A percentile compares a stretch with the other conserved stretches of the same genome.
Evolutionary conservation across 2,113 vertebrate genomes (phyloP).

Genomic region (Varanus salvator): DNA sequence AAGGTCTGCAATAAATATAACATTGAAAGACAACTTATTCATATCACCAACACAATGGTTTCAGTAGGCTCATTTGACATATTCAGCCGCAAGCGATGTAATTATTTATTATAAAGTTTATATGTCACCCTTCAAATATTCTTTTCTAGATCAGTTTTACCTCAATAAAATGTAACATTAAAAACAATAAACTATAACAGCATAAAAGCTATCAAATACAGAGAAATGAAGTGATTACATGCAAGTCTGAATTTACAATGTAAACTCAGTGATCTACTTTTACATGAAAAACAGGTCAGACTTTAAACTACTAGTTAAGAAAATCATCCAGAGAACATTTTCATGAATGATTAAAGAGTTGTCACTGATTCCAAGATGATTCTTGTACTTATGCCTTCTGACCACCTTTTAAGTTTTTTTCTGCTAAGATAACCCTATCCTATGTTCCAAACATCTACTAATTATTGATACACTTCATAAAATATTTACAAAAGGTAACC

Average conservation of each 20-base stretch:
- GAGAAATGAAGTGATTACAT: not conserved
- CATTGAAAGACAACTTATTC: not conserved
- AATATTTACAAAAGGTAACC: not conserved
- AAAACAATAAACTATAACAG: not conserved
- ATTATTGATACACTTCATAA: slow-evolving; percentile 8
- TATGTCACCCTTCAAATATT: not conserved
- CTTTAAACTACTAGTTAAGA: not conserved
- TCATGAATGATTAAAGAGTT: not conserved
- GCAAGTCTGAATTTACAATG: not conserved
- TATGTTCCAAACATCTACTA: not conserved
- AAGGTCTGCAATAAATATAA: not conserved
- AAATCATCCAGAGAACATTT: not conserved
- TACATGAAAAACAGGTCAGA: not conserved
- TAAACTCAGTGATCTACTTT: not conserved
- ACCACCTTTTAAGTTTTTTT: not conserved
- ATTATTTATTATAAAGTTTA: not conserved
- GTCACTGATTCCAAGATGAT: not conserved
- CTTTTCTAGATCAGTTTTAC: not conserved
- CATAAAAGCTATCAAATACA: not conserved
- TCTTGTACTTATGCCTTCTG: not conserved
- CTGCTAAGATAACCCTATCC: not conserved
- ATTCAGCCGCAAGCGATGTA: not conserved
- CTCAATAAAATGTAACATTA: not conserved
- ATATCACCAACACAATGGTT: not conserved
- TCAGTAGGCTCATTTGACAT: not conserved